Percentiles rank a stretch among this genome's conserved stretches.
Conservation (phyloP, 2,113 vertebrate genomes). For the Helogale parvula region DNA sequence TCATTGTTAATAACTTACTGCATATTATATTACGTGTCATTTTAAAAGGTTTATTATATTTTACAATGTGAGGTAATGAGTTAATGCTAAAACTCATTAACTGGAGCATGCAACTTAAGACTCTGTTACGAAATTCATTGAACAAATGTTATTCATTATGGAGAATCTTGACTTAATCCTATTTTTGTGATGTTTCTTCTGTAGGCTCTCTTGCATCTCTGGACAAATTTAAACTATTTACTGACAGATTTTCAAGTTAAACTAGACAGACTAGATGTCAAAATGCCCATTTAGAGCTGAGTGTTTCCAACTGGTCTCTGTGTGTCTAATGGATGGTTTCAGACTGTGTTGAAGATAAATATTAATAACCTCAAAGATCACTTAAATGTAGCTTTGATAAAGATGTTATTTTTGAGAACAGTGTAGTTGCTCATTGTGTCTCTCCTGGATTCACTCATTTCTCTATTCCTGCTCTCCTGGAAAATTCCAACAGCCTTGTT, state of each 20-base stretch:
- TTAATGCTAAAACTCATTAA: constrained; percentile 22
- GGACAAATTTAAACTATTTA: constrained; percentile 7
- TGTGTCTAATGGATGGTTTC: neutral
- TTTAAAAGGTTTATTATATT: neutral
- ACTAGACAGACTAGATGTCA: neutral
- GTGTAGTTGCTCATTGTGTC: neutral
- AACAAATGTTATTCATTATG: neutral
- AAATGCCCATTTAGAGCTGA: neutral
- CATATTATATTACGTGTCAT: neutral
- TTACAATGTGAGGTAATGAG: neutral
- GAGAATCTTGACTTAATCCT: neutral
- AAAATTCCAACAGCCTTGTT: neutral
- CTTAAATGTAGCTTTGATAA: neutral
- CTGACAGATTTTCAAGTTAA: neutral
- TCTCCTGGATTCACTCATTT: neutral
- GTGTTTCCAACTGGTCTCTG: neutral
- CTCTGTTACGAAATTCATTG: neutral
- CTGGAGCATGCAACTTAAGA: neutral
- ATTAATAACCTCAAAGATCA: neutral
- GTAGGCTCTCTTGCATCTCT: neutral
- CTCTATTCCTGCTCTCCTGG: neutral
- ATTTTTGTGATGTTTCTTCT: neutral
- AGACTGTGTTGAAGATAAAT: neutral
- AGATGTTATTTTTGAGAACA: neutral
- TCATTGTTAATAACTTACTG: neutral